Evolutionary conservation across 2,797 vertebrate genomes (phyloP), one percentile per base, ranked within the genome.

Genomic region (Lepidocolaptes lacrymiger): DNA sequence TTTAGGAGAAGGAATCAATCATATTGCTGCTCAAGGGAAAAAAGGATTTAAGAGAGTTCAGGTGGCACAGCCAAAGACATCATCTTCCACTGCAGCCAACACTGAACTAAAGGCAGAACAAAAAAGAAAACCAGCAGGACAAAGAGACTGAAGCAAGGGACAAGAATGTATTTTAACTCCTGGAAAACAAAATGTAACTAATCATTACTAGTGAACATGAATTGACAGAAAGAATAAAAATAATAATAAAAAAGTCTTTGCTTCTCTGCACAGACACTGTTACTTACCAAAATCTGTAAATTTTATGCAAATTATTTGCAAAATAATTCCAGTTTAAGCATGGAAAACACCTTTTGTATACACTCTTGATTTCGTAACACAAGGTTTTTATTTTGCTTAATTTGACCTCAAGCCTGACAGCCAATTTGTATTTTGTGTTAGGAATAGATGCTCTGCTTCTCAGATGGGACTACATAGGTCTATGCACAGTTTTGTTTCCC

Each of bases 1-100:
- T 85, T 81, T 72, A 85, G 39, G 43, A 82, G 64, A 87, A 75
- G n/a, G 49, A 95, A 83, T 89, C 54, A 80, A 85, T 91, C 90
- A 89, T 56, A 51, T 83, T 46, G 13, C 56, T 68, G 21, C 44
- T 80, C 61, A 89, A 77, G 24, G 22, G 80, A 87, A 91, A 73
- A 24, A 69, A 87, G 30, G 54, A 46, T 85, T 88, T 77, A 61
- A 83, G 51, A 77, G 71, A 71, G 89, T 1, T 77, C 26, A 80
- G 79, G 72, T 30, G 18, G 64, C 44, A 83, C 19, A 78, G 32
- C 36, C 80, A 54, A 94, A 88, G 75, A 89, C 81, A 68, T 66
- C 63, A 66, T 39, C 68, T 88, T 91, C 95, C 58, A 77, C 15
- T 74, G 51, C 34, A 89, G 44, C 21, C 51, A 82, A 32, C 14